These are phyloP conservation scores for Aproaerema taeniolella DNA, from an alignment of 2,888 invertebrate species.

Conservation along the genomic window DNA sequence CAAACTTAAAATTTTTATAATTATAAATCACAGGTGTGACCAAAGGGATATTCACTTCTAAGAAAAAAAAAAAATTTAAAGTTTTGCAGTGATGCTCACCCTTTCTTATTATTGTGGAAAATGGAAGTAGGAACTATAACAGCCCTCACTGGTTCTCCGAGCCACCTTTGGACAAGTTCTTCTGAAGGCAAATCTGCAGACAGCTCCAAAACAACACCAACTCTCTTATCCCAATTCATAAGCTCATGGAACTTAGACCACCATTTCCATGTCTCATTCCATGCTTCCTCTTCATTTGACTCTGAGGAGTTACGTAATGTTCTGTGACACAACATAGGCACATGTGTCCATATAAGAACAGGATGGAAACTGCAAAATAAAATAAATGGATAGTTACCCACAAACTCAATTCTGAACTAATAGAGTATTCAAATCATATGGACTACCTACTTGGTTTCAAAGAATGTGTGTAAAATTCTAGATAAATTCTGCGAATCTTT, in stretches of 20 bases:
- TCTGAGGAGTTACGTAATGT: constrained; percentile 30
- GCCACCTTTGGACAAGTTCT: constrained; percentile 88
- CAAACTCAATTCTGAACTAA: too few relatives aligned
- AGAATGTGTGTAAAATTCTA: constrained; percentile 73
- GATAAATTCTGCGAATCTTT: constrained; percentile 77
- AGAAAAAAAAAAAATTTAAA: not conserved
- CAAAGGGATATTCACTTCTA: too few relatives aligned
- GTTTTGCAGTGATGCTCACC: constrained; percentile 77
- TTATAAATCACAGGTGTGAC: too few relatives aligned
- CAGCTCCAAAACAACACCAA: constrained; percentile 88
- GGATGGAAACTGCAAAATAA: constrained; percentile 45
- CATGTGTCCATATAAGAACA: constrained; percentile 80
- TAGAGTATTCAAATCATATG: not conserved
- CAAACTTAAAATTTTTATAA: not conserved
- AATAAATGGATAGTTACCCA: too few relatives aligned
- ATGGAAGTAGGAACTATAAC: constrained; percentile 88
- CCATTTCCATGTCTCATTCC: constrained; percentile 87
- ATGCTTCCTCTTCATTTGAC: constrained; percentile 45
- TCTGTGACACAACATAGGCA: constrained; percentile 78
- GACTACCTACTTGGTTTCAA: constrained; percentile 50
- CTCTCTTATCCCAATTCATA: constrained; percentile 71
- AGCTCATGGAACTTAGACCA: constrained; percentile 85
- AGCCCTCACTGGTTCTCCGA: constrained; percentile 95
- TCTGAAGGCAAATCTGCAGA: constrained; percentile 87
- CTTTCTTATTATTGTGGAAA: constrained; percentile 93